Conservation (phyloP, 2,888 invertebrate genomes). For the Archaeoteleia sp. region DNA sequence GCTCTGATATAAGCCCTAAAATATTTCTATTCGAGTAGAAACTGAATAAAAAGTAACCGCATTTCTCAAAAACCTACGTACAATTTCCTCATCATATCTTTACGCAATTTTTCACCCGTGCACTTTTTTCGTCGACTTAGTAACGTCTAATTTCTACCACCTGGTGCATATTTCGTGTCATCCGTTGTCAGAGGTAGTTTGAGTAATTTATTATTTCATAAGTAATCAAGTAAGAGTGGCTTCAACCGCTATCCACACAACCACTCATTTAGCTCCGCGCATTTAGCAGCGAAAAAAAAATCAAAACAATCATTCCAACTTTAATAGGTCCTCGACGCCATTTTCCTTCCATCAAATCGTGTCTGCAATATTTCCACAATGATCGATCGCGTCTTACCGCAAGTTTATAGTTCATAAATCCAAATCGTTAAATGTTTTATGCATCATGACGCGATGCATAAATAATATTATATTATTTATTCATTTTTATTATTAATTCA, state of each 20-base stretch:
- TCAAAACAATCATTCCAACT: constrained; percentile 22
- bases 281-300: constrained; percentile 26
- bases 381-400: neutral
- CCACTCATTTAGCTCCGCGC: constrained; percentile 22
- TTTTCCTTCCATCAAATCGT: neutral
- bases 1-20: too few species aligned
- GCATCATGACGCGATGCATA: too few species aligned
- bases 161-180: constrained; percentile 24
- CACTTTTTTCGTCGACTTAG: constrained; percentile 12
- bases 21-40: too few species aligned
- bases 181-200: constrained; percentile 31
- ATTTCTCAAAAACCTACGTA: too few species aligned
- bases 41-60: too few species aligned
- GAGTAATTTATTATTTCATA: constrained; percentile 42
- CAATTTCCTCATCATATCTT: too few species aligned
- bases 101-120: too few species aligned
- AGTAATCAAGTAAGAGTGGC: constrained; percentile 35
- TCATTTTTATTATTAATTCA: too few species aligned
- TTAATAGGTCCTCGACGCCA: constrained; percentile 14
- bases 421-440: too few species aligned
- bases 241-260: constrained; percentile 34
- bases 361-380: neutral
- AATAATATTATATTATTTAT: too few species aligned
- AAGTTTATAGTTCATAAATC: neutral
- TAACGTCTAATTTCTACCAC: constrained; percentile 4